phyloP scores from a whole-genome alignment of 2,113 vertebrate genomes.

The Chitala chitala region DNA sequence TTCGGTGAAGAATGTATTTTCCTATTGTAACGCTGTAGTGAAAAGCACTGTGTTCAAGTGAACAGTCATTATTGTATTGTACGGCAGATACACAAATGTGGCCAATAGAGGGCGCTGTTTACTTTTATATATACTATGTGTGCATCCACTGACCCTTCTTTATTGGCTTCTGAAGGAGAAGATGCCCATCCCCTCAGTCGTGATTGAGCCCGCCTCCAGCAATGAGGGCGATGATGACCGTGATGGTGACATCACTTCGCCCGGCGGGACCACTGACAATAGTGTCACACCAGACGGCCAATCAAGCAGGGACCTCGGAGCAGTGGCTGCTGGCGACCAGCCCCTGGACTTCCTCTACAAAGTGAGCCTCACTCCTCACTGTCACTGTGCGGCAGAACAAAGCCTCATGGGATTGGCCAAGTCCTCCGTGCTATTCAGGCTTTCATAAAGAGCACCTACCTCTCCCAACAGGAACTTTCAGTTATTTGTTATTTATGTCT shows the following conservation, averaged over 20 bases:
- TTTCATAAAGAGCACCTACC: too few species aligned
- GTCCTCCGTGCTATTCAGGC: too few species aligned
- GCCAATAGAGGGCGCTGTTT: background rate
- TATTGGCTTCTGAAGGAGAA: constrained; percentile 63
- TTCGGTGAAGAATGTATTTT: too few species aligned
- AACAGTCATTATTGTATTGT: background rate
- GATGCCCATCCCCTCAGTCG: constrained; percentile 81
- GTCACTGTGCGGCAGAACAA: background rate
- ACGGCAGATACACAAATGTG: background rate
- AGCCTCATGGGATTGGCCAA: background rate
- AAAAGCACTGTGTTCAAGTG: constrained; percentile 1
- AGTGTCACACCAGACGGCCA: constrained; percentile 38
- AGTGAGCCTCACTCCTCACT: constrained; percentile 50
- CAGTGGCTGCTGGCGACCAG: constrained; percentile 43
- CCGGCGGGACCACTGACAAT: constrained; percentile 50
- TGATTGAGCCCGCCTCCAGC: constrained; percentile 93
- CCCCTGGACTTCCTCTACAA: constrained; percentile 81
- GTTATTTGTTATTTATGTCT: too few species aligned
- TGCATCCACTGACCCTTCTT: background rate
- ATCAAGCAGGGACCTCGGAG: constrained; percentile 43
- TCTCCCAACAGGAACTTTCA: too few species aligned
- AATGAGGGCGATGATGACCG: constrained; percentile 82
- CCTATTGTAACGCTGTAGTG: too few species aligned
- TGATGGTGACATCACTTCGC: constrained; percentile 57
- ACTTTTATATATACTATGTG: background rate